Percentiles rank a stretch among this genome's conserved stretches.
Evolutionary conservation across 2,113 vertebrate species (phyloP).

Genomic region (Corythornis cristatus): DNA sequence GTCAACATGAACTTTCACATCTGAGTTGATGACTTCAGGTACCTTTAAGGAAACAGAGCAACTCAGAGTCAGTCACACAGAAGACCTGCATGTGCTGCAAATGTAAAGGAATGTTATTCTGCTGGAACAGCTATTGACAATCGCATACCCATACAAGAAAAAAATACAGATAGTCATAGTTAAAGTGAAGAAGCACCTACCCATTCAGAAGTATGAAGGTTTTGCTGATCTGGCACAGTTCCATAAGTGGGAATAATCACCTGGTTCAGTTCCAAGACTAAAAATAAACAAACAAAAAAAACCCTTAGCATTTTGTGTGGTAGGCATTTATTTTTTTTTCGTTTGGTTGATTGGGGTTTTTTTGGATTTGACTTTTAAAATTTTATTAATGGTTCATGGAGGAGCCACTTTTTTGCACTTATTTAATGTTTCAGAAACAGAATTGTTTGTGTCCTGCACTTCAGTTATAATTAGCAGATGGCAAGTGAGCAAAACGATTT

Average conservation of each 20-base stretch:
- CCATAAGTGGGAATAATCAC: conserved; percentile 57
- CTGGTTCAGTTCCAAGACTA: conserved; percentile 75
- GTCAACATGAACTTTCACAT: background rate
- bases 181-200: conserved; percentile 64
- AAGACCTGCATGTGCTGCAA: background rate
- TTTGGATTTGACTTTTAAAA: background rate
- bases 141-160: background rate
- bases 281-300: conserved; percentile 50
- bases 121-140: background rate
- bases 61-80: background rate
- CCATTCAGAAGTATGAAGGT: conserved; percentile 70
- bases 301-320: background rate
- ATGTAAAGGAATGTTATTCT: background rate
- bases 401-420: background rate
- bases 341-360: too few species aligned
- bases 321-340: background rate
- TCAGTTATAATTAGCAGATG: background rate
- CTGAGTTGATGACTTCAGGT: background rate
- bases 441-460: background rate
- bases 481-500: background rate
- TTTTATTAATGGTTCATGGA: background rate
- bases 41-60: background rate
- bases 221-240: conserved; percentile 53
- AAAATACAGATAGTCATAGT: background rate
- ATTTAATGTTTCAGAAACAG: background rate